Base-by-base conservation (phyloP, 35 echinoderm and acorn worm species). In the Acanthaster planci region DNA sequence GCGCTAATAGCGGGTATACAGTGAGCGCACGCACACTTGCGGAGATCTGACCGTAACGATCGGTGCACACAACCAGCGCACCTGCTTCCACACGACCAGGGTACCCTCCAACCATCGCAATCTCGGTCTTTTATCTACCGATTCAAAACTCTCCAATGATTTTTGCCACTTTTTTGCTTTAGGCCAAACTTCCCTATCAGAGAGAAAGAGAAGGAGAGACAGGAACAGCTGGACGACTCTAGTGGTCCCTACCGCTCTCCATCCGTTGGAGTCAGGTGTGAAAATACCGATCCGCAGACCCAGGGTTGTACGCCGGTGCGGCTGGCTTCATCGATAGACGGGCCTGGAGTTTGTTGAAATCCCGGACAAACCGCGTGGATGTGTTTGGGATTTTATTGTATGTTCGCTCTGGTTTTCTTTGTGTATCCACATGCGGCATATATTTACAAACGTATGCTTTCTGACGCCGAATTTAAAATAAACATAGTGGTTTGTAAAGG, bases 211-310 rank as follows among this genome's bases (percentile, higher is more conserved):
- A 12, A 47, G 42, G 64, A 19, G 7, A 3, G 22, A 34, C 2
- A 29, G 12, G 26, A 72, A 72, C 64, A 72, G 64, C 64, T 72
- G 64, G 64, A 26, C 23, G 29, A 14, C 21, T 72, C 34, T 29
- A 12, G 22, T 72, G 64, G n/a, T n/a, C 44, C 44, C 26, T 37
- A 37, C 84, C 75, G 75, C 53, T 47, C 38, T 84, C 52, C 37
- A 6, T 29, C 22, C 75, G 68, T 26, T 37, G 4, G 37, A 38
- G 67, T 51, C 77, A 76, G 84, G 84, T 86, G 84, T 86, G 84
- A 86, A 86, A 86, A 86, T 77, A 86, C 31, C 84, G 84, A 86
- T 86, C 84, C 52, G 52, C 60, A 60, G 3, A 19, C 15, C 26
- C 29, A 72, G 64, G 64, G 30, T 34, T n/a, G 64, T 26, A 72